Percentiles rank a stretch among this genome's conserved stretches.
Evolutionary conservation across 2,888 invertebrate species (phyloP).

Genomic region (Cantharis rustica): DNA sequence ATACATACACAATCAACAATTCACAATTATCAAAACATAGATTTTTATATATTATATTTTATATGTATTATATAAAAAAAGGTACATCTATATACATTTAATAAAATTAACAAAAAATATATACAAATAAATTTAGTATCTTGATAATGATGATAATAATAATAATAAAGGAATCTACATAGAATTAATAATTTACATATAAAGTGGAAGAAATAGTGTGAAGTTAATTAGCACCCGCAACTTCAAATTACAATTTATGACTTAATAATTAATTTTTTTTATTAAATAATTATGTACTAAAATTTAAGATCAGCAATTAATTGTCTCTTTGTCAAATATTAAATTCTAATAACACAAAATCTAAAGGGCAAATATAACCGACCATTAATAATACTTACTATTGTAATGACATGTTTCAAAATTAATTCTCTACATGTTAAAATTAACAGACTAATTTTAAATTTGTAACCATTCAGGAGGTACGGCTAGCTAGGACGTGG

Average conservation of each 20-base stretch:
- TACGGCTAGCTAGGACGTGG: conserved; percentile 33
- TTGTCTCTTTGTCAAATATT: background rate
- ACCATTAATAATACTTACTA: conserved; percentile 17
- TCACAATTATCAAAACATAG: conserved; percentile 19
- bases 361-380: background rate
- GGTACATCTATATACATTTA: conserved; percentile 9
- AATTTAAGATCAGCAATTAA: background rate
- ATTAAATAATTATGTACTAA: background rate
- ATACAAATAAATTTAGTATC: conserved; percentile 3
- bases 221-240: conserved; percentile 3
- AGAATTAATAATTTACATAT: background rate
- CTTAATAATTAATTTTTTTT: background rate
- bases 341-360: conserved; percentile 4
- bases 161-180: conserved; percentile 4
- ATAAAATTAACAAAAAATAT: conserved; percentile 1
- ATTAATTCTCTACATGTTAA: conserved; percentile 6
- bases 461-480: conserved; percentile 1
- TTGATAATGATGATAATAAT: background rate
- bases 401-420: conserved; percentile 10
- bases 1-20: conserved; percentile 18
- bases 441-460: conserved; percentile 1
- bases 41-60: conserved; percentile 12
- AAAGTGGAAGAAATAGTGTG: conserved; percentile 4
- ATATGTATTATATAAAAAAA: conserved; percentile 14
- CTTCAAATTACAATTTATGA: conserved; percentile 4